A percentile compares a stretch with the other conserved stretches of the same genome.
phyloP scores from a whole-genome alignment of 2,797 vertebrate species.

The Gallinago solitaria region DNA sequence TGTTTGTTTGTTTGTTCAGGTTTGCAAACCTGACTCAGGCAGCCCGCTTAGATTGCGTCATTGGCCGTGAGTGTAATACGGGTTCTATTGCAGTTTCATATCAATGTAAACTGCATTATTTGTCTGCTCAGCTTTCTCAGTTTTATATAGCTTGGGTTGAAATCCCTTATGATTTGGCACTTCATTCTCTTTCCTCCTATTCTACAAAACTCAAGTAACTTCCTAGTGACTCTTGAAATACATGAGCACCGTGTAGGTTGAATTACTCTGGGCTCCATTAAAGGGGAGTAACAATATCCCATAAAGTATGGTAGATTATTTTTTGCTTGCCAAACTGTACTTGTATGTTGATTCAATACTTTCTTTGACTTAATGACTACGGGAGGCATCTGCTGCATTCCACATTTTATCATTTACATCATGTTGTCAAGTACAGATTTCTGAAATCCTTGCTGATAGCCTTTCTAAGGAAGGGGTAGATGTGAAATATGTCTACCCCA shows the following conservation, averaged over 20 bases:
- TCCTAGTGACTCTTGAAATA: background rate
- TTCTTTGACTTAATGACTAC: slow-evolving; percentile 18
- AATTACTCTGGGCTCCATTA: background rate
- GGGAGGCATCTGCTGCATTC: slow-evolving; percentile 11
- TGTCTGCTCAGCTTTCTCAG: background rate
- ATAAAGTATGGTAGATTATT: background rate
- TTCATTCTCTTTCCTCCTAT: background rate
- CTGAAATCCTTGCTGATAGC: slow-evolving; percentile 7
- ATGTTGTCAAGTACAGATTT: background rate
- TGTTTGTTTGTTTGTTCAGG: no score
- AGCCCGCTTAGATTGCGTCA: background rate
- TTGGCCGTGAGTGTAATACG: background rate
- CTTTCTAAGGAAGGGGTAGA: slow-evolving; percentile 23
- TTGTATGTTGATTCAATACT: slow-evolving; percentile 1
- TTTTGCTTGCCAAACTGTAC: background rate
- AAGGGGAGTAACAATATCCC: background rate
- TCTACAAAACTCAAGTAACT: background rate
- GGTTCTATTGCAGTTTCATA: background rate
- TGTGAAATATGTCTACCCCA: slow-evolving; percentile 17
- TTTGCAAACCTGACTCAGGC: background rate
- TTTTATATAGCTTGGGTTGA: background rate
- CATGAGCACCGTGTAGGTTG: background rate
- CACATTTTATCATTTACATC: background rate
- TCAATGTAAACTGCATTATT: background rate
- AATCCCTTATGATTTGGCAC: background rate